phyloP scores from a whole-genome alignment of 2,113 vertebrate genomes.

The Pipra filicauda region DNA sequence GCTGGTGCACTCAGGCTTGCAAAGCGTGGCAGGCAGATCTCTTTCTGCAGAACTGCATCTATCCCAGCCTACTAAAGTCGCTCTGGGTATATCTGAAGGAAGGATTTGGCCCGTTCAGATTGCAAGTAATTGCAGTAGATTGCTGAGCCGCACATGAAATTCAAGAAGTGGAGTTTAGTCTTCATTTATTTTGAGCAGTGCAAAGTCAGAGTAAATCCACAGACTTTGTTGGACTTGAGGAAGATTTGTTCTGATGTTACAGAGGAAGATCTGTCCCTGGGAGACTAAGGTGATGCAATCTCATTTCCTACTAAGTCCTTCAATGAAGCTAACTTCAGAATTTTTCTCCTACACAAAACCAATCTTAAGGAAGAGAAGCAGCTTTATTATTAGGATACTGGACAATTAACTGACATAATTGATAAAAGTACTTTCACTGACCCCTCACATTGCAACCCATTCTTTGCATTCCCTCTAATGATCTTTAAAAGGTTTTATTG shows the following conservation, averaged over 20 bases:
- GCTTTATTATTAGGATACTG: background rate
- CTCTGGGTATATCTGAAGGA: background rate
- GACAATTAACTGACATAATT: background rate
- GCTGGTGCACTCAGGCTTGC: background rate
- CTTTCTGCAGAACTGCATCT: background rate
- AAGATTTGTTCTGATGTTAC: constrained; percentile 6
- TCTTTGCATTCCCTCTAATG: background rate
- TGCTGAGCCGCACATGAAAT: background rate
- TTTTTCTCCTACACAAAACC: background rate
- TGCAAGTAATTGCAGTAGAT: background rate
- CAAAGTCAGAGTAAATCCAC: constrained; percentile 56
- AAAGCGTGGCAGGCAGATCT: background rate
- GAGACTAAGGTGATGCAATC: background rate
- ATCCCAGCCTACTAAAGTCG: background rate
- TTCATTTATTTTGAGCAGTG: constrained; percentile 42
- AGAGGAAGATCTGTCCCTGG: background rate
- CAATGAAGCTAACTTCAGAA: background rate
- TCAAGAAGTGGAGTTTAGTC: background rate
- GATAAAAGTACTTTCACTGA: constrained; percentile 31
- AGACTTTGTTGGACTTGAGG: background rate
- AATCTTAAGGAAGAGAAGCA: background rate
- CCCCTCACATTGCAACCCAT: background rate
- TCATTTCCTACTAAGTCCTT: background rate
- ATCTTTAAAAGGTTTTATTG: constrained; percentile 45
- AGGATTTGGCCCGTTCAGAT: background rate